Evolutionary conservation across 2,113 vertebrate genomes (phyloP).

Genomic region (Barnardius zonarius): DNA sequence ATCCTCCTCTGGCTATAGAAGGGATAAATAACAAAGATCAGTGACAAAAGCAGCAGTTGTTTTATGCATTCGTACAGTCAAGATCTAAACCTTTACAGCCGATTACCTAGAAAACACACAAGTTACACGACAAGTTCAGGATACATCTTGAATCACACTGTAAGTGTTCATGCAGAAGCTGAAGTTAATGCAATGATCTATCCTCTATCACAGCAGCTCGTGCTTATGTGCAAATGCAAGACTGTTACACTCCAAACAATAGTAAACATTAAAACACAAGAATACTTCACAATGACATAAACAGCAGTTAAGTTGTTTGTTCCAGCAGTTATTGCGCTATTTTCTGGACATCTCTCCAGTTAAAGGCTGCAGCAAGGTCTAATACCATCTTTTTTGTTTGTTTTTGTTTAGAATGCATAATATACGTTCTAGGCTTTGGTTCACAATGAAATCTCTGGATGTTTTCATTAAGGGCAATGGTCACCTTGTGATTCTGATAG

Average conservation of each 20-base stretch:
- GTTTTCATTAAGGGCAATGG: slow-evolving; percentile 64
- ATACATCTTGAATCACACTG: slow-evolving; percentile 54
- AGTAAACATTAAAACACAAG: slow-evolving; percentile 69
- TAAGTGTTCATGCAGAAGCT: slow-evolving; percentile 68
- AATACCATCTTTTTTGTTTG: slow-evolving; percentile 61
- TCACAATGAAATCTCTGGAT: slow-evolving; percentile 70
- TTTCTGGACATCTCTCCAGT: slow-evolving; percentile 65
- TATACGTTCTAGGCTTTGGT: slow-evolving; percentile 85
- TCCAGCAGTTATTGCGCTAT: slow-evolving; percentile 77
- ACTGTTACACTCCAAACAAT: slow-evolving; percentile 63
- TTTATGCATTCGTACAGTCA: slow-evolving; percentile 64
- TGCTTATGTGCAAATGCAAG: slow-evolving; percentile 72
- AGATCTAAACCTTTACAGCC: slow-evolving; percentile 64
- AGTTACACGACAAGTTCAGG: slow-evolving; percentile 48
- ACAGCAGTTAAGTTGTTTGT: slow-evolving; percentile 77
- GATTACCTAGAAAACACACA: slow-evolving; percentile 50
- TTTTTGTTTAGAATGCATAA: slow-evolving; percentile 81
- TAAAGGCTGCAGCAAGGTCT: slow-evolving; percentile 69
- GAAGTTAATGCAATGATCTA: slow-evolving; percentile 58
- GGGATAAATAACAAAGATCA: slow-evolving; percentile 44
- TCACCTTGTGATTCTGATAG: slow-evolving; percentile 53
- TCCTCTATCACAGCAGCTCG: slow-evolving; percentile 71
- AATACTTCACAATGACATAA: slow-evolving; percentile 74
- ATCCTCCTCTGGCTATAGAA: neutral
- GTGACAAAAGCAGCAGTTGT: slow-evolving; percentile 58